Percentiles rank a stretch among this genome's conserved stretches.
phyloP scores from a whole-genome alignment of 2,797 vertebrate genomes.

The Parotocinclus haroldoi region DNA sequence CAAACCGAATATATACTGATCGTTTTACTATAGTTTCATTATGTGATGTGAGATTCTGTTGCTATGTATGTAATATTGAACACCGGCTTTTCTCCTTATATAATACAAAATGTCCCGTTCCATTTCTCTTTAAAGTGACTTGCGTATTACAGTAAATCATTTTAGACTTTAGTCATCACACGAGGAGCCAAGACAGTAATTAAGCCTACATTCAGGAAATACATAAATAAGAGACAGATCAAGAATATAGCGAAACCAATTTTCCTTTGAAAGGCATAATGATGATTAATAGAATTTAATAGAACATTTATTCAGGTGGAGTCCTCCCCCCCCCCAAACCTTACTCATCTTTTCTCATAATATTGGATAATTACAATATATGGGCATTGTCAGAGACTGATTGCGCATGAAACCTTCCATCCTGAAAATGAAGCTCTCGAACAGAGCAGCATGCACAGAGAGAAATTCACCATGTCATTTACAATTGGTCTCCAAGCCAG shows the following conservation, averaged over 20 bases:
- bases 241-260: slow-evolving; percentile 43
- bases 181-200: slow-evolving; percentile 47
- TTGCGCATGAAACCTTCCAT: slow-evolving; percentile 47
- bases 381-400: slow-evolving; percentile 50
- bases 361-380: slow-evolving; percentile 54
- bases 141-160: slow-evolving; percentile 19
- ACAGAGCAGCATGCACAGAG: slow-evolving; percentile 2
- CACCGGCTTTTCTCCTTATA: no score
- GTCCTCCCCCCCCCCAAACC: slow-evolving; percentile 54
- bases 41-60: no score
- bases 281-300: slow-evolving; percentile 54
- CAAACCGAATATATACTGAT: no score
- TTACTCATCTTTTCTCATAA: slow-evolving; percentile 53
- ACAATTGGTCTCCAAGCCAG: slow-evolving; percentile 9
- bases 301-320: slow-evolving; percentile 51
- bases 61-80: no score
- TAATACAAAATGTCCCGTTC: slow-evolving; percentile 8
- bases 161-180: slow-evolving; percentile 40
- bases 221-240: slow-evolving; percentile 51
- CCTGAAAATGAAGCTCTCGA: slow-evolving; percentile 28
- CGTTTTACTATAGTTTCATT: no score
- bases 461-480: slow-evolving; percentile 21
- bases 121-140: slow-evolving; percentile 32
- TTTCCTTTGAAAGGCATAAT: slow-evolving; percentile 46
- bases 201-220: slow-evolving; percentile 45